A percentile compares a stretch with the other conserved stretches of the same genome.
Conservation (phyloP, 2,888 invertebrate species). For the Galerucella nymphaeae region DNA sequence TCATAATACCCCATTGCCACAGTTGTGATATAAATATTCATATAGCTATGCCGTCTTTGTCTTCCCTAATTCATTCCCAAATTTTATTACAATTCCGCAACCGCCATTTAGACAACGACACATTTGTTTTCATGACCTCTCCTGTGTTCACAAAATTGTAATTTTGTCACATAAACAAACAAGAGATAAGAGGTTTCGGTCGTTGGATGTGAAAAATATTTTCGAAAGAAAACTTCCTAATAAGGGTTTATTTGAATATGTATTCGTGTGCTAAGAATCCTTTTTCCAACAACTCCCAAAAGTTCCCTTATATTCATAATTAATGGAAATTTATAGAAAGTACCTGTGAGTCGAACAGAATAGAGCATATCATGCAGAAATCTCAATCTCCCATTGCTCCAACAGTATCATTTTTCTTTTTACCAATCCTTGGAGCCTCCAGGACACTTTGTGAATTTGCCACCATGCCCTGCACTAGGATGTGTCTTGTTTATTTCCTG, state of each 20-base stretch:
- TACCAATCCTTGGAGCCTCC: too few relatives aligned
- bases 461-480: too few relatives aligned
- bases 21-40: constrained; percentile 19
- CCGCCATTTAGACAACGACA: constrained; percentile 29
- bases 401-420: too few relatives aligned
- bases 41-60: constrained; percentile 2
- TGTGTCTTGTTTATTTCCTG: too few relatives aligned
- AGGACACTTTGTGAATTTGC: too few relatives aligned
- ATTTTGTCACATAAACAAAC: constrained; percentile 30
- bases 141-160: constrained; percentile 23
- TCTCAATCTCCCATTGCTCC: too few relatives aligned
- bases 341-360: too few relatives aligned
- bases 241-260: constrained; percentile 7
- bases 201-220: constrained; percentile 16
- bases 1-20: constrained; percentile 11
- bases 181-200: constrained; percentile 25
- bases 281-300: not conserved
- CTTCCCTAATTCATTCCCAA: constrained; percentile 29
- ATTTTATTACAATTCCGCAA: constrained; percentile 25
- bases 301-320: too few relatives aligned
- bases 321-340: too few relatives aligned
- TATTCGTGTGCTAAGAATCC: not conserved
- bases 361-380: too few relatives aligned
- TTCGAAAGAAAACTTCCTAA: constrained; percentile 13
- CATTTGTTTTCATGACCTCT: constrained; percentile 27